Conservation (phyloP, 2,797 vertebrate genomes). For the Ctenochaetus hawaiiensis region DNA sequence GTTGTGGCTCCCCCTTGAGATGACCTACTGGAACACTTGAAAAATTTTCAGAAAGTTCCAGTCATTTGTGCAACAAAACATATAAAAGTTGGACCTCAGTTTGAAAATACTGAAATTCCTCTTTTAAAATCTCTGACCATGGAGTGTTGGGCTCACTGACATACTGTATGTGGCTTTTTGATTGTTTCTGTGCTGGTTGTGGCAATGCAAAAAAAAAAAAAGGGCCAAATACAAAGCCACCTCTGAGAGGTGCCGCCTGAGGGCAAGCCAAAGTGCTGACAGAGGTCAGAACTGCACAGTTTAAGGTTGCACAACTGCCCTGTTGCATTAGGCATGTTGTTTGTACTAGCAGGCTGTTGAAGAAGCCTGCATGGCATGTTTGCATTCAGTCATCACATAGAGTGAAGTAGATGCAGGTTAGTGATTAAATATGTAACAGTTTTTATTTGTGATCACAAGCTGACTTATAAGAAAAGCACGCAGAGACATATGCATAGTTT, state of each 20-base stretch:
- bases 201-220: constrained; percentile 40
- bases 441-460: constrained; percentile 40
- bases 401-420: constrained; percentile 4
- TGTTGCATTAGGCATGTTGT: constrained; percentile 27
- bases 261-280: constrained; percentile 44
- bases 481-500: not conserved
- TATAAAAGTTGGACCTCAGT: too few species aligned
- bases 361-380: constrained; percentile 1
- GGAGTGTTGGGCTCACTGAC: constrained; percentile 21
- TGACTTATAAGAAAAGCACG: constrained; percentile 30
- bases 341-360: constrained; percentile 28
- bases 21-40: too few species aligned
- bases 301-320: constrained; percentile 46
- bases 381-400: constrained; percentile 1
- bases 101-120: too few species aligned
- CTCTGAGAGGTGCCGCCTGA: constrained; percentile 58
- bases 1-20: too few species aligned
- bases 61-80: too few species aligned
- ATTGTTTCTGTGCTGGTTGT: constrained; percentile 46
- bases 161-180: constrained; percentile 4
- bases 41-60: too few species aligned
- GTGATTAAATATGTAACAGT: constrained; percentile 3
- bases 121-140: constrained; percentile 8
- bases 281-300: constrained; percentile 49
- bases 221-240: constrained; percentile 56